phyloP scores from a whole-genome alignment of 2,888 invertebrate genomes.

The Agriopis marginaria region DNA sequence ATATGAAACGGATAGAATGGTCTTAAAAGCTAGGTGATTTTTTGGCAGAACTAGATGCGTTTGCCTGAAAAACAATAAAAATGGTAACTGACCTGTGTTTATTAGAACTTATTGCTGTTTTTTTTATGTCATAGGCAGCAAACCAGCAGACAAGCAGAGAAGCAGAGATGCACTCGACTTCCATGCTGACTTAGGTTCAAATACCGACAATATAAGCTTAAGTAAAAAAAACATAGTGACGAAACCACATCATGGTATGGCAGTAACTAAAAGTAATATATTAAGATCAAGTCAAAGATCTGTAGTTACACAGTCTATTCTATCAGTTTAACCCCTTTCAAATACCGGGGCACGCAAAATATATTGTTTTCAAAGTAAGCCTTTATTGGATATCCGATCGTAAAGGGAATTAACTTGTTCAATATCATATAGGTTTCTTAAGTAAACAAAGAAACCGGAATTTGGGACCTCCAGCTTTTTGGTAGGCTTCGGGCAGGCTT shows the following conservation, averaged over 20 bases:
- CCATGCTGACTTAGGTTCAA: too few relatives aligned
- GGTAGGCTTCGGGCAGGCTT: not conserved
- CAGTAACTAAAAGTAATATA: too few relatives aligned
- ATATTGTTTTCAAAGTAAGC: slow-evolving; percentile 57
- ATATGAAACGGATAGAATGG: slow-evolving; percentile 3
- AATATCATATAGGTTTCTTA: slow-evolving; percentile 46
- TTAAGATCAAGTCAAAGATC: not conserved
- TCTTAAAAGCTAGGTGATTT: not conserved
- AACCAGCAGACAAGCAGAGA: too few relatives aligned
- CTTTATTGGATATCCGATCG: slow-evolving; percentile 58
- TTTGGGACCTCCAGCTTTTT: slow-evolving; percentile 12
- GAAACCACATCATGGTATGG: too few relatives aligned
- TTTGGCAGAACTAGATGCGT: too few relatives aligned
- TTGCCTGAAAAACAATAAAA: too few relatives aligned
- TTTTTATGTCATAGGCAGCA: too few relatives aligned
- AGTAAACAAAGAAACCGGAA: slow-evolving; percentile 41
- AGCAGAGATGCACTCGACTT: too few relatives aligned
- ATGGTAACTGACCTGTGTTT: too few relatives aligned
- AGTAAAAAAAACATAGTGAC: too few relatives aligned
- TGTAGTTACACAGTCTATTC: slow-evolving; percentile 39
- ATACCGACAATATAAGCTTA: too few relatives aligned
- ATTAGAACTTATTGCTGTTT: too few relatives aligned
- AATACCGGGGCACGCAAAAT: slow-evolving; percentile 47
- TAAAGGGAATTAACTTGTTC: slow-evolving; percentile 58
- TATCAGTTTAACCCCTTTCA: slow-evolving; percentile 33